A percentile compares a stretch with the other conserved stretches of the same genome.
Evolutionary conservation across 2,888 invertebrate genomes (phyloP).

Genomic region (Aspidiotus rigidus): DNA sequence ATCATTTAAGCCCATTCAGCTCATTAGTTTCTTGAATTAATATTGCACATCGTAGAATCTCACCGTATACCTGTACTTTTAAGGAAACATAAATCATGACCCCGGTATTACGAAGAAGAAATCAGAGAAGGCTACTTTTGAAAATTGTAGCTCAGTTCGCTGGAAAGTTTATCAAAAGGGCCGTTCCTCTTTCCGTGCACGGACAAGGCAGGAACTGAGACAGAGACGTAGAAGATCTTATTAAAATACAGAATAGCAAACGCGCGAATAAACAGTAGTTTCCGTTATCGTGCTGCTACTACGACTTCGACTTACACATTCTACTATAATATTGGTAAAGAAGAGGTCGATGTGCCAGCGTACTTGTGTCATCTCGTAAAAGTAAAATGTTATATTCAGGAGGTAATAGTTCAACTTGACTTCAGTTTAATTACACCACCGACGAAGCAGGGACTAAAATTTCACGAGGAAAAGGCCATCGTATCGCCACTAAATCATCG

Average conservation of each 20-base stretch:
- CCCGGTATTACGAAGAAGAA: constrained; percentile 26
- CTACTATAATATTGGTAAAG: constrained; percentile 3
- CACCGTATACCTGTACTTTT: constrained; percentile 27
- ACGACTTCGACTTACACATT: neutral
- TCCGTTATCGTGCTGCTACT: constrained; percentile 15
- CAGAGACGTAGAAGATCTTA: constrained; percentile 12
- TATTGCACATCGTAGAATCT: constrained; percentile 28
- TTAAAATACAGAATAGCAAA: constrained; percentile 20
- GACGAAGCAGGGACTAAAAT: constrained; percentile 30
- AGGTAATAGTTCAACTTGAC: constrained; percentile 32
- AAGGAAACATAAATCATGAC: constrained; percentile 30
- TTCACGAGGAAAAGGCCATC: constrained; percentile 30
- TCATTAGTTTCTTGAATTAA: constrained; percentile 32
- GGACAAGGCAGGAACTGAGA: neutral
- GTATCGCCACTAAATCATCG: constrained; percentile 28
- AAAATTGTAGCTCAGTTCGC: constrained; percentile 29
- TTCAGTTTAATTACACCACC: constrained; percentile 27
- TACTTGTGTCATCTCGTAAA: constrained; percentile 2
- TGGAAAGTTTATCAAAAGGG: constrained; percentile 27
- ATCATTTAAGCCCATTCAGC: constrained; percentile 31
- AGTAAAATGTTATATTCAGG: constrained; percentile 24
- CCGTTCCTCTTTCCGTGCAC: neutral
- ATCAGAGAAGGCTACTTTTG: constrained; percentile 4
- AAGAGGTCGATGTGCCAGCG: neutral
- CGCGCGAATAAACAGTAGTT: constrained; percentile 20